Percentiles rank a stretch among this genome's conserved stretches.
Evolutionary conservation across 2,888 invertebrate genomes (phyloP).

Genomic region (Crossocerus cetratus): DNA sequence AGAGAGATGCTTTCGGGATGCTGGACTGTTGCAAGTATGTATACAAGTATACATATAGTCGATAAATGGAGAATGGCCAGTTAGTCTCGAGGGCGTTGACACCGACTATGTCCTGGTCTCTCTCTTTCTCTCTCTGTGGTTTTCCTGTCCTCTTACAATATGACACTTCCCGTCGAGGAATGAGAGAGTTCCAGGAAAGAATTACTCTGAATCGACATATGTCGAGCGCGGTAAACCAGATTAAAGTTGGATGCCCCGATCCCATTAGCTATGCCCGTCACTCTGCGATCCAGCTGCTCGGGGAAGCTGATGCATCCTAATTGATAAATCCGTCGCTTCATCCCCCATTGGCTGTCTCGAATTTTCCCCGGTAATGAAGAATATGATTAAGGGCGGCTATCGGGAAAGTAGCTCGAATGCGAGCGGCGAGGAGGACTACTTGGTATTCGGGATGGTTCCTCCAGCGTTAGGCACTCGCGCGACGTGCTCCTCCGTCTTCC

Average conservation of each 20-base stretch:
- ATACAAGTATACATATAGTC: not conserved
- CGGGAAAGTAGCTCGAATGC: slow-evolving; percentile 14
- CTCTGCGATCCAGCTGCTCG: too few species aligned
- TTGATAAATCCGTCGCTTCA: too few species aligned
- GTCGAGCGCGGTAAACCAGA: too few species aligned
- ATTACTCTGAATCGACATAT: too few species aligned
- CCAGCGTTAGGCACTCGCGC: slow-evolving; percentile 26
- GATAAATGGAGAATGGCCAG: not conserved
- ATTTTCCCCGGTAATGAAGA: not conserved
- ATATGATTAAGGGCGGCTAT: not conserved
- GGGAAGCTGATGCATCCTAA: too few species aligned
- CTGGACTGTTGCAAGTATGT: not conserved
- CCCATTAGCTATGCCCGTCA: too few species aligned
- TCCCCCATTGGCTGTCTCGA: slow-evolving; percentile 24
- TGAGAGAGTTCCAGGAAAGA: too few species aligned
- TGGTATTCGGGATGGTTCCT: slow-evolving; percentile 36
- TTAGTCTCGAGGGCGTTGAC: slow-evolving; percentile 46
- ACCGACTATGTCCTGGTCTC: slow-evolving; percentile 27
- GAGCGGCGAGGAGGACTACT: slow-evolving; percentile 23
- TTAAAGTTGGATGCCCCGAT: too few species aligned
- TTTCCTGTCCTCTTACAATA: too few species aligned
- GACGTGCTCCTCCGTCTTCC: slow-evolving; percentile 37
- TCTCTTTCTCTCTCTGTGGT: not conserved
- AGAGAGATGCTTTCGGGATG: not conserved
- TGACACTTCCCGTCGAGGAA: too few species aligned